Evolutionary conservation across 2,888 invertebrate genomes (phyloP), one percentile per base, ranked within the genome.

Genomic region (Aleiodes alternator): DNA sequence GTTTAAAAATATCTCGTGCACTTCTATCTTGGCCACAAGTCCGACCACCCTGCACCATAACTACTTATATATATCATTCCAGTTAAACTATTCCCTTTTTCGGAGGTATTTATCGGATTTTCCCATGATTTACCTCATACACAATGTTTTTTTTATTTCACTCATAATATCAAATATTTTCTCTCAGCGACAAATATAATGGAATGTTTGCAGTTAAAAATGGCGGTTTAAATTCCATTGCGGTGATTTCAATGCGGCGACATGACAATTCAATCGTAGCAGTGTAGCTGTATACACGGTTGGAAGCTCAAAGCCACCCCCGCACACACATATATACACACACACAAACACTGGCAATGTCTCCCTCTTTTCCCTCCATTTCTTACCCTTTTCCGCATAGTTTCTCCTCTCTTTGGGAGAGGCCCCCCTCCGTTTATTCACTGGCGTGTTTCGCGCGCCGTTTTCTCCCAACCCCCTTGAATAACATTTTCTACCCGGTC

Each of bases 211-310:
- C 23, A 23, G 23, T 23, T 23, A 23, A 53, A 64, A 64, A 64
- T 64, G 64, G 64, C 64, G 48, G 7, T 59, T 31, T n/a, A n/a
- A 31, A 34, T 48, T 59, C 59, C 53, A 55, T 75, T 81, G 83
- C 82, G 87, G 88, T 89, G 89, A 89, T 83, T 89, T 89, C 84
- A 86, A 89, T 84, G 88, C 89, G 83, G 11, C 84, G 87, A 86
- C 84, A 83, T 14, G 64, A 48, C 64, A 64, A 64, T 64, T 38
- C 64, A 48, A 64, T 64, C 11, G 9, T 12, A 14, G 43, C 16
- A 43, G 61, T 61, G 43, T 8, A 55, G 31, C 8, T 6, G 23
- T 23, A 23, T 43, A n/a, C 61, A 38, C 61, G 23, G 23, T 23
- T 23, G 23, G 23, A 23, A 23, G 23, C 23, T 23, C 23, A 23